Conservation (phyloP, 2,888 invertebrate genomes). For the Crocallis elinguaria region DNA sequence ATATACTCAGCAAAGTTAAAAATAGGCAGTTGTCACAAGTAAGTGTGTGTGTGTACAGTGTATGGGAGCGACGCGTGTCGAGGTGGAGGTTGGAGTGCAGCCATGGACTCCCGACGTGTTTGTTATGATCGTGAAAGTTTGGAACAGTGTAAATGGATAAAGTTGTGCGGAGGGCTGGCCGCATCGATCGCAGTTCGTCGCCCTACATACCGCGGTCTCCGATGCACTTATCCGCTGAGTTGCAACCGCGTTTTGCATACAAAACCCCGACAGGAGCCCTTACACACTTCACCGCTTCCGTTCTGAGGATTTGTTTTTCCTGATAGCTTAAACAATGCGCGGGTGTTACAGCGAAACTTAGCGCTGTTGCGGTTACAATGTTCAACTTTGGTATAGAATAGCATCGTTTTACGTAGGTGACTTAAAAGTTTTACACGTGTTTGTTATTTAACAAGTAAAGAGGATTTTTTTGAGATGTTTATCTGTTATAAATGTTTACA, state of each 20-base stretch:
- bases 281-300: constrained; percentile 31
- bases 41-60: no score
- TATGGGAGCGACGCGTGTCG: constrained; percentile 38
- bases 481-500: neutral
- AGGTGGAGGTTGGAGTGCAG: constrained; percentile 35
- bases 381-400: neutral
- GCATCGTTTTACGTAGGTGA: neutral
- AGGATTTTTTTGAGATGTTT: no score
- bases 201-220: constrained; percentile 78
- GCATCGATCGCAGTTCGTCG: constrained; percentile 84
- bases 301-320: constrained; percentile 26
- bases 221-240: constrained; percentile 73
- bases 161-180: constrained; percentile 76
- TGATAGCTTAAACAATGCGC: constrained; percentile 15
- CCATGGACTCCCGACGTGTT: constrained; percentile 42
- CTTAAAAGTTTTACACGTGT: no score
- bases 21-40: constrained; percentile 13
- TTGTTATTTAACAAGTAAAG: no score
- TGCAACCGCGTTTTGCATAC: constrained; percentile 64
- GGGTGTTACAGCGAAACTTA: neutral
- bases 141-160: constrained; percentile 79
- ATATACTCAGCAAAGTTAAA: constrained; percentile 11
- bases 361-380: neutral
- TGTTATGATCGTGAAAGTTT: constrained; percentile 78
- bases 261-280: constrained; percentile 33